These are phyloP conservation scores for Amphiprion ocellaris DNA, from an alignment of 2,113 vertebrate species.

Conservation along the genomic window DNA sequence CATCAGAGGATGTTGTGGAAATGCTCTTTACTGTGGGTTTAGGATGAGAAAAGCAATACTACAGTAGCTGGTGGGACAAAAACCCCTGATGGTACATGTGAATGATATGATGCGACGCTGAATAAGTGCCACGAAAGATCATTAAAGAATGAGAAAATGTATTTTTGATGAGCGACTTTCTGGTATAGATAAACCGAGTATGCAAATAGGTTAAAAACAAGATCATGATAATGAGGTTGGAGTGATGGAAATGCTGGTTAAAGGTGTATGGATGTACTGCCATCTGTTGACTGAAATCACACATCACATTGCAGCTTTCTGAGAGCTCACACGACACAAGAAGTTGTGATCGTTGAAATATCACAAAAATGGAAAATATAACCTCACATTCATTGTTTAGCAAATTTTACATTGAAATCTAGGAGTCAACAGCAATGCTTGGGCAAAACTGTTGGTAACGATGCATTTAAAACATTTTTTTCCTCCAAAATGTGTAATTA, in stretches of 20 bases:
- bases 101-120: neutral
- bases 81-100: neutral
- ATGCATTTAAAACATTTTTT: too few species aligned
- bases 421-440: too few species aligned
- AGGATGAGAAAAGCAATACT: neutral
- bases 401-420: too few species aligned
- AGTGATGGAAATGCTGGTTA: neutral
- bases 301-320: neutral
- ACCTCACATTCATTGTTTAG: too few species aligned
- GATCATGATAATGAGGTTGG: too few species aligned
- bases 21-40: neutral
- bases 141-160: too few species aligned
- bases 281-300: constrained; percentile 56
- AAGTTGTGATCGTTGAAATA: too few species aligned
- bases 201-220: neutral
- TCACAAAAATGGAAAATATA: too few species aligned
- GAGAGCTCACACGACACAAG: too few species aligned
- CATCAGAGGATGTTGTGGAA: constrained; percentile 8
- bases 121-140: neutral
- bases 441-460: too few species aligned
- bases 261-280: constrained; percentile 39
- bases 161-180: too few species aligned
- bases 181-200: neutral
- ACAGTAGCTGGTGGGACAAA: neutral
- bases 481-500: too few species aligned